Conservation (phyloP, 1,140 invertebrate genomes). For the Metaphire vulgaris region DNA sequence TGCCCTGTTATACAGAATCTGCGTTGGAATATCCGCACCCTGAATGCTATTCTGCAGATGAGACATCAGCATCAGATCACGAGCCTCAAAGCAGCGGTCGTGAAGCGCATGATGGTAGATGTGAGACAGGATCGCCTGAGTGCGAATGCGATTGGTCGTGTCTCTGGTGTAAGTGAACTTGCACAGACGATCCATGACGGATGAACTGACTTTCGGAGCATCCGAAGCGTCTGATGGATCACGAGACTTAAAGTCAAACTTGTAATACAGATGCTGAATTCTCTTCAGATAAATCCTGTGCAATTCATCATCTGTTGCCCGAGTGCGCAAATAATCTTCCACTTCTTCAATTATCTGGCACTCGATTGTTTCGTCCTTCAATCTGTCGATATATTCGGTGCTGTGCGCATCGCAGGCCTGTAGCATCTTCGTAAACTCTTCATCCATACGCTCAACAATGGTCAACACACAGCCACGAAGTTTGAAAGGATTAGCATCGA, state of each 20-base stretch:
- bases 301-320: slow-evolving; percentile 74
- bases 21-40: slow-evolving; percentile 91
- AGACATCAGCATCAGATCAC: slow-evolving; percentile 95
- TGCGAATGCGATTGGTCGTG: slow-evolving; percentile 81
- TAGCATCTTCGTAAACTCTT: slow-evolving; percentile 93
- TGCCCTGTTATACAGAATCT: slow-evolving; percentile 95
- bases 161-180: slow-evolving; percentile 95
- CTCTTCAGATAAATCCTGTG: slow-evolving; percentile 92
- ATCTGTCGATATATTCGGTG: slow-evolving; percentile 93
- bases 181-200: slow-evolving; percentile 87
- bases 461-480: slow-evolving; percentile 82
- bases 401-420: slow-evolving; percentile 95
- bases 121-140: slow-evolving; percentile 93
- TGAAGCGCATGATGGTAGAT: slow-evolving; percentile 98
- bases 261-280: slow-evolving; percentile 97
- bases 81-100: slow-evolving; percentile 96
- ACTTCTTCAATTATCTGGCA: slow-evolving; percentile 84
- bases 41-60: slow-evolving; percentile 96
- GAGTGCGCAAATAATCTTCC: slow-evolving; percentile 73
- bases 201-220: slow-evolving; percentile 62
- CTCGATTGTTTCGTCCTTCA: slow-evolving; percentile 89
- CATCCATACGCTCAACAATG: slow-evolving; percentile 84
- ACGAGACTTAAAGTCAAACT: no score
- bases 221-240: no score
- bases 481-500: slow-evolving; percentile 57